phyloP scores from a whole-genome alignment of 1,140 invertebrate genomes.

The Sipha flava region DNA sequence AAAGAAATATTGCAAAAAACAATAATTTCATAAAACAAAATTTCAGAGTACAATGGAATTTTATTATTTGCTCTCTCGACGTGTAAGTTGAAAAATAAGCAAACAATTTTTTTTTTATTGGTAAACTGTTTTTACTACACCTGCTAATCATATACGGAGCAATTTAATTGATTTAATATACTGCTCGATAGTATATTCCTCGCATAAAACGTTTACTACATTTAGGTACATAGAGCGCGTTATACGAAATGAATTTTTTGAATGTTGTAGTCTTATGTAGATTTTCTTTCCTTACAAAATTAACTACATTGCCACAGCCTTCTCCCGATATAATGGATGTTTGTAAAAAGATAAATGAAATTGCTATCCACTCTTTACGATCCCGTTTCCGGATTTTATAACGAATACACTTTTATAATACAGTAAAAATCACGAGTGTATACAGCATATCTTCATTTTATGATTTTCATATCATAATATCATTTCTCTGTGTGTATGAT shows the following conservation, averaged over 20 bases:
- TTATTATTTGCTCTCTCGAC: too few relatives aligned
- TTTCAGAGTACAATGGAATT: too few relatives aligned
- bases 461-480: conserved; percentile 10
- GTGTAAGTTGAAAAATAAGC: too few relatives aligned
- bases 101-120: too few relatives aligned
- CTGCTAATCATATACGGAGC: not conserved
- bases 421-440: conserved; percentile 7
- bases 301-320: not conserved
- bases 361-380: conserved; percentile 14
- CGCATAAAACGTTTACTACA: not conserved
- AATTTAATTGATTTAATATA: not conserved
- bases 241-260: not conserved
- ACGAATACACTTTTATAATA: conserved; percentile 10
- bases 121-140: too few relatives aligned
- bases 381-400: conserved; percentile 9
- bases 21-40: too few relatives aligned
- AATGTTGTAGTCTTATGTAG: not conserved
- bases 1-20: too few relatives aligned
- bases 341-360: conserved; percentile 25
- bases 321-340: not conserved
- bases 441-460: not conserved
- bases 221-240: not conserved
- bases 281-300: not conserved
- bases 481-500: not conserved
- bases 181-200: not conserved